These are phyloP conservation scores for Aethes cnicana DNA, from an alignment of 2,888 invertebrate species.

Conservation along the genomic window DNA sequence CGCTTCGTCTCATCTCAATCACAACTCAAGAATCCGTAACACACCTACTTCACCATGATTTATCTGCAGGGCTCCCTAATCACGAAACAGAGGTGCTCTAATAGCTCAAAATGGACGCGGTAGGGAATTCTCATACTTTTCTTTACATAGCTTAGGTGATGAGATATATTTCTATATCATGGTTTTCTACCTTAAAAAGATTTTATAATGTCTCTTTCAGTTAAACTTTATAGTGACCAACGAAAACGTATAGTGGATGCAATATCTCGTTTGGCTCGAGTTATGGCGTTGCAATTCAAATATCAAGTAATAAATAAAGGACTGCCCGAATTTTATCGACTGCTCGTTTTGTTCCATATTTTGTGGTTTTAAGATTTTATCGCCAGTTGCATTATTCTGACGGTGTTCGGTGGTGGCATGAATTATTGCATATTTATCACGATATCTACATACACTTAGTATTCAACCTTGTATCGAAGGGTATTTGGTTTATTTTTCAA, in stretches of 20 bases:
- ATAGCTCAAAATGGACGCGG: too few relatives aligned
- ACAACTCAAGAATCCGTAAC: too few relatives aligned
- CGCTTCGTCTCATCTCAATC: too few relatives aligned
- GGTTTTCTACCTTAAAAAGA: too few relatives aligned
- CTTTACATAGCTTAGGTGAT: too few relatives aligned
- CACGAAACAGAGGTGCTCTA: too few relatives aligned
- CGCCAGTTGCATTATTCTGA: slow-evolving; percentile 13
- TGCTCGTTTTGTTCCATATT: slow-evolving; percentile 28
- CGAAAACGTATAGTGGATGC: slow-evolving; percentile 36
- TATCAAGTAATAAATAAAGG: slow-evolving; percentile 59
- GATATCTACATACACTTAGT: background rate
- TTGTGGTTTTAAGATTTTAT: slow-evolving; percentile 19
- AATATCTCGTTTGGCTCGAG: slow-evolving; percentile 55
- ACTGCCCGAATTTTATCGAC: slow-evolving; percentile 36
- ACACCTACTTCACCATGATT: too few relatives aligned
- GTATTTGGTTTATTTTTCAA: background rate
- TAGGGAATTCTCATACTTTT: too few relatives aligned
- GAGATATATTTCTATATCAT: too few relatives aligned
- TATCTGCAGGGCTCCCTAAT: too few relatives aligned
- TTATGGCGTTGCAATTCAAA: slow-evolving; percentile 63
- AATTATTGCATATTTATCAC: slow-evolving; percentile 15
- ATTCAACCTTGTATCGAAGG: background rate
- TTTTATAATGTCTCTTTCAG: slow-evolving; percentile 33
- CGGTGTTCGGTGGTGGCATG: slow-evolving; percentile 10
- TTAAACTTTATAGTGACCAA: slow-evolving; percentile 19